These are phyloP conservation scores for Eupithecia inturbata DNA, from an alignment of 2,888 invertebrate species.

Conservation along the genomic window DNA sequence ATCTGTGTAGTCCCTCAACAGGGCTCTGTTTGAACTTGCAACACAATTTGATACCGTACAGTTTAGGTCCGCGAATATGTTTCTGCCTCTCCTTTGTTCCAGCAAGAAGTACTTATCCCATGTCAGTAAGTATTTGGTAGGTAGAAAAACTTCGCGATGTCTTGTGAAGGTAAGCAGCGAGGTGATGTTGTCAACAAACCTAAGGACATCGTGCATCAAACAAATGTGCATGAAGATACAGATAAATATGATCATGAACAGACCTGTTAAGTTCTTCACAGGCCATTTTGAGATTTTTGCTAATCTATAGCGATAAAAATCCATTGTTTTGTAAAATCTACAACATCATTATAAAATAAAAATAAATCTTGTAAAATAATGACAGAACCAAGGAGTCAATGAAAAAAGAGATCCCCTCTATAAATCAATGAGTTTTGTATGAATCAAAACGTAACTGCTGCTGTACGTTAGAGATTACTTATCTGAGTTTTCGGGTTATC, in stretches of 20 bases:
- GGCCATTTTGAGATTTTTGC: conserved; percentile 43
- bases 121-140: conserved; percentile 51
- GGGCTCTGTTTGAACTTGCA: conserved; percentile 51
- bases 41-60: conserved; percentile 54
- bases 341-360: background rate
- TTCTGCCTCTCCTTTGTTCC: conserved; percentile 26
- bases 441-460: too few relatives aligned
- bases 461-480: too few relatives aligned
- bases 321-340: conserved; percentile 14
- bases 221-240: conserved; percentile 46
- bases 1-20: conserved; percentile 48
- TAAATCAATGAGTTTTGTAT: too few relatives aligned
- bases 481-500: too few relatives aligned
- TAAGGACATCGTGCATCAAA: conserved; percentile 40
- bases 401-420: too few relatives aligned
- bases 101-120: conserved; percentile 44
- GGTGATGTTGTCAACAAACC: conserved; percentile 43
- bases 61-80: conserved; percentile 38
- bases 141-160: conserved; percentile 2
- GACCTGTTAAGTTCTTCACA: conserved; percentile 41
- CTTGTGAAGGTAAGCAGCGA: conserved; percentile 6
- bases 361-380: background rate
- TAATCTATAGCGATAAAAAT: conserved; percentile 26
- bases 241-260: conserved; percentile 41
- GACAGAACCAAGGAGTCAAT: conserved; percentile 1